Evolutionary conservation across 2,888 invertebrate species (phyloP).

Genomic region (Clitarchus hookeri): DNA sequence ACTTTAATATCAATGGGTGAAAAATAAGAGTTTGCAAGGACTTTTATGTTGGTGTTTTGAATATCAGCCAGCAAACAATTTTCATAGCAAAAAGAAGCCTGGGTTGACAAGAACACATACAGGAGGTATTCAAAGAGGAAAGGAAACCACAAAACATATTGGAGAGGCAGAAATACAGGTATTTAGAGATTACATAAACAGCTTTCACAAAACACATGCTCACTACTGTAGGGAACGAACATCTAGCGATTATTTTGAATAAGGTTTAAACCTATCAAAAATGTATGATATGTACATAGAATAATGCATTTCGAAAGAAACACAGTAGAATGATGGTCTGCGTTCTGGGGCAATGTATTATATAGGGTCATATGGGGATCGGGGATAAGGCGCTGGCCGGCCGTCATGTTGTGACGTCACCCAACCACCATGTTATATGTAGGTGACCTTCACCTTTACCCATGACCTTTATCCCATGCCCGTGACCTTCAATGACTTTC

Average conservation of each 20-base stretch:
- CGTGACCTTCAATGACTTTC: too few relatives aligned
- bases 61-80: background rate
- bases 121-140: background rate
- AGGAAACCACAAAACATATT: background rate
- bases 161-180: background rate
- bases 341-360: too few relatives aligned
- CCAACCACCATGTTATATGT: too few relatives aligned
- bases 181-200: background rate
- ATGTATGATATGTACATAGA: background rate
- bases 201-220: background rate
- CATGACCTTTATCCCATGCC: too few relatives aligned
- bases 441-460: too few relatives aligned
- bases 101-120: background rate
- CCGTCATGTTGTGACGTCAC: too few relatives aligned
- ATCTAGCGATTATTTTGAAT: background rate
- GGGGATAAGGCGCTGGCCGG: too few relatives aligned
- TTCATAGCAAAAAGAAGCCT: background rate
- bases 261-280: background rate
- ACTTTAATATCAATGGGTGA: background rate
- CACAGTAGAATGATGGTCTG: too few relatives aligned
- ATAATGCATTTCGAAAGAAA: background rate
- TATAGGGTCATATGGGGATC: too few relatives aligned
- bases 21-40: background rate
- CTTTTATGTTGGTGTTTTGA: constrained; percentile 2
- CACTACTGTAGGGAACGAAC: background rate